Base-by-base conservation (phyloP, 2,888 invertebrate species). In the Ormia ochracea region DNA sequence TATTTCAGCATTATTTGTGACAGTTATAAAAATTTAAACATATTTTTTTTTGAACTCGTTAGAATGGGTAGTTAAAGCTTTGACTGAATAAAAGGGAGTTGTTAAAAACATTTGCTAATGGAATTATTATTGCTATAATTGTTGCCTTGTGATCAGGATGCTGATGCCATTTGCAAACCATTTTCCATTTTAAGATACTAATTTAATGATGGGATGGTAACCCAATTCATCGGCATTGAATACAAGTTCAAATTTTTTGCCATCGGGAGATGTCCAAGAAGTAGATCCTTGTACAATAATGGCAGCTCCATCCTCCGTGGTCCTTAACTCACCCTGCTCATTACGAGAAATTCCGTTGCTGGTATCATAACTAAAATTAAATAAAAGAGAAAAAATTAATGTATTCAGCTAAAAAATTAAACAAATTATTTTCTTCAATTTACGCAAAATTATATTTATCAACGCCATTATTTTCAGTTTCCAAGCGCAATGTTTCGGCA, bases 361-460 rank as follows among this genome's bases (percentile, higher is more conserved):
- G 48, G 90, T 90, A 68, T 90, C 90, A 83, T 87, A 90, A 7
- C 91, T 91, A 31, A 72, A 58, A 0, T 10, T 3, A 2, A 21
- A 5, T 7, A 23, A 21, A 43, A 4, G 61, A 43, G 14, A 45
- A 28, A 5, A 19, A 17, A 1, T 33, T 10, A 33, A 9, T 9
- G 6, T 3, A 9, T 31, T 31, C 4, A 3, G 6, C 10, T 31
- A 31, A 31, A 31, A 31, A 10, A 7, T 9, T 31, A 31, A 43
- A 17, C 5, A 2, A 17, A 17, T 43, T 17, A 7, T 1, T 12
- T 36, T 36, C n/a, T 36, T 58, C 0, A 23, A 86, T 88, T 91
- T 89, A 92, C 92, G 90, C 90, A 83, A 92, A 93, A 79, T 90
- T 91, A 87, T 93, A 93, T 58, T 91, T 90, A 82, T 91, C 92